Percentiles rank a stretch among this genome's conserved stretches.
These are phyloP conservation scores for Lophotis ruficrista DNA, from an alignment of 2,113 vertebrate genomes.

Conservation along the genomic window DNA sequence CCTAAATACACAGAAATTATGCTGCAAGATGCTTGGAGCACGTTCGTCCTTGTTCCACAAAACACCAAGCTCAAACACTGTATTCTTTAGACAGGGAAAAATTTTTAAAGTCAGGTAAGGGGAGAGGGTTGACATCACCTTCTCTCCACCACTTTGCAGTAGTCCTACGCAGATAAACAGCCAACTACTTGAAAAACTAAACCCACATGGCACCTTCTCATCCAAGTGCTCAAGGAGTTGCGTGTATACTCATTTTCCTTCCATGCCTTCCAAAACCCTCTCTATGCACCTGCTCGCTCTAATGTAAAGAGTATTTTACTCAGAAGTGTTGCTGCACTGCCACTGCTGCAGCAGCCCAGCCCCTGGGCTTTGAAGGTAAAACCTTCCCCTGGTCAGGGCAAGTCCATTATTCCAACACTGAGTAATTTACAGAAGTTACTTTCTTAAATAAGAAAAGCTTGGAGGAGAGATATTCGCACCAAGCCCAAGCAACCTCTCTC, in stretches of 20 bases:
- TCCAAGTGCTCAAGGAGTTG: neutral
- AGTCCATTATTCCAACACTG: neutral
- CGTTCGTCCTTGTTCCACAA: neutral
- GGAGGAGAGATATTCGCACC: neutral
- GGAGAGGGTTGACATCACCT: neutral
- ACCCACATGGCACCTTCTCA: neutral
- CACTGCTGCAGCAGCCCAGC: neutral
- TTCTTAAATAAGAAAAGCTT: neutral
- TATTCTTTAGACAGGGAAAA: neutral
- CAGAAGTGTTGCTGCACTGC: neutral
- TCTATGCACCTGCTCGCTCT: neutral
- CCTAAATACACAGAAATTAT: neutral
- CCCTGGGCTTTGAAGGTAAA: neutral
- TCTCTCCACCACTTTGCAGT: neutral
- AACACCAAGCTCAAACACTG: neutral
- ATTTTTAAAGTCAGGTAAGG: neutral
- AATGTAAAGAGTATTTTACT: neutral
- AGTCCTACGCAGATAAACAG: neutral
- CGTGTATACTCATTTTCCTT: neutral
- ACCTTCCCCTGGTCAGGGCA: neutral
- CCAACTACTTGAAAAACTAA: neutral
- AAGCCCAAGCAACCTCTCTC: neutral
- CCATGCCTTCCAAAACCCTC: neutral
- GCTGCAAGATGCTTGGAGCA: neutral
- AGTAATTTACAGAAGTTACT: neutral